Evolutionary conservation across 1,140 invertebrate species (phyloP), one percentile per base, ranked within the genome.

Genomic region (Caenorhabditis tropicalis): DNA sequence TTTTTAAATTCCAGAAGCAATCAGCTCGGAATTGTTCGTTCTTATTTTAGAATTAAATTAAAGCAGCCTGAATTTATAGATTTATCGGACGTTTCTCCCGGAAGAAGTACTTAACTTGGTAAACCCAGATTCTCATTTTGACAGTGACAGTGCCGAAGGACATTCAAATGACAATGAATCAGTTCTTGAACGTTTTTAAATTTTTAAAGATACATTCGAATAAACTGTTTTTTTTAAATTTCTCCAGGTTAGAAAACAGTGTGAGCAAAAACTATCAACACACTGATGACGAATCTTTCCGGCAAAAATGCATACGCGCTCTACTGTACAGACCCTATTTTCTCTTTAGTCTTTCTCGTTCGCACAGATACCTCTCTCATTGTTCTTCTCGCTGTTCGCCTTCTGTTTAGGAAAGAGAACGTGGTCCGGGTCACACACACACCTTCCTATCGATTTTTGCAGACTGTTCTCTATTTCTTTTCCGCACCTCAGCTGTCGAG

Each of bases 91-190:
- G 12, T 74, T 74, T 24, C 36, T 74, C 4, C 65, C 65, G 7
- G 65, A 74, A 46, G 65, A 74, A 24, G 65, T 74, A 12, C n/a
- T 74, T 6, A 74, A 74, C 29, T 74, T 74, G 65, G 65, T 74
- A 19, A 74, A 74, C 21, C 65, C 65, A 21, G 36, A 43, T 0
- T 39, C 65, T 24, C 65, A 74, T 43, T 74, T 43, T 39, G 36
- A 43, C 65, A 74, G 65, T 43, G 65, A 74, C n/a, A 74, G 27
- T 5, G 29, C 58, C 0, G 24, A n/a, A 19, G n/a, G 65, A 43
- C 19, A 74, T 7, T 33, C 43, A 1, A 24, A 36, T 33, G n/a
- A 36, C n/a, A 65, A 36, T n/a, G 9, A 31, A 24, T 21, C 19
- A 9, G 15, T 43, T 9, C 24, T 56, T 21, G 65, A 74, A 24